phyloP scores from a whole-genome alignment of 1,140 invertebrate species.

The Psix sp. region DNA sequence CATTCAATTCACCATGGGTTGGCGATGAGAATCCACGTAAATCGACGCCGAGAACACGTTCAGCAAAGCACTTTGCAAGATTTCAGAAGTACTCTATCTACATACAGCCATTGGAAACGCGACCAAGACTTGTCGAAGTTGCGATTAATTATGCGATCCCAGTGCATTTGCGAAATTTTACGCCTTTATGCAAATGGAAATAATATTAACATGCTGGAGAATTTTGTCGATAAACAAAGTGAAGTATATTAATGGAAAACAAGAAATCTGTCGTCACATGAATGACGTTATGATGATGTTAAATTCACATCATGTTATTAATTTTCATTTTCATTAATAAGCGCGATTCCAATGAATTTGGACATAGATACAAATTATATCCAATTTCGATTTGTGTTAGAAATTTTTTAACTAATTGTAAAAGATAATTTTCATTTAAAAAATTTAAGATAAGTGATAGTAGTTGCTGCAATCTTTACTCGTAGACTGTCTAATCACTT shows the following conservation, averaged over 20 bases:
- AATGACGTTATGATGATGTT: slow-evolving; percentile 16
- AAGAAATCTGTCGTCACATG: slow-evolving; percentile 2
- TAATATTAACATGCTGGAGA: slow-evolving; percentile 1
- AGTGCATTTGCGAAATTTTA: slow-evolving; percentile 49
- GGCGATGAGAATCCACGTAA: slow-evolving; percentile 39
- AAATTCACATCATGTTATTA: too few species aligned
- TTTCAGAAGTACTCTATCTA: slow-evolving; percentile 53
- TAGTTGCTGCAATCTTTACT: slow-evolving; percentile 16
- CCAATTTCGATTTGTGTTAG: too few species aligned
- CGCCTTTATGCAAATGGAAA: slow-evolving; percentile 25
- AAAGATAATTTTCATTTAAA: background rate
- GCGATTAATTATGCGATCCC: slow-evolving; percentile 56
- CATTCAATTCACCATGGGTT: slow-evolving; percentile 22
- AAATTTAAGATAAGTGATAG: slow-evolving; percentile 10
- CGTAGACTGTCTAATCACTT: slow-evolving; percentile 15
- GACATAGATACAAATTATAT: too few species aligned
- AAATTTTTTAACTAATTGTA: too few species aligned
- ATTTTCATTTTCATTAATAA: too few species aligned
- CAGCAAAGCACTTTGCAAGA: slow-evolving; percentile 52
- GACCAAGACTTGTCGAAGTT: slow-evolving; percentile 31
- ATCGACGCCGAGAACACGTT: slow-evolving; percentile 50
- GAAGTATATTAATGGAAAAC: slow-evolving; percentile 22
- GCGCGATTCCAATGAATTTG: too few species aligned
- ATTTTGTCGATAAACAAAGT: slow-evolving; percentile 16
- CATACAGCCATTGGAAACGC: slow-evolving; percentile 38